Evolutionary conservation across 2,888 invertebrate species (phyloP).

Genomic region (Himalopsyche kuldschensis): DNA sequence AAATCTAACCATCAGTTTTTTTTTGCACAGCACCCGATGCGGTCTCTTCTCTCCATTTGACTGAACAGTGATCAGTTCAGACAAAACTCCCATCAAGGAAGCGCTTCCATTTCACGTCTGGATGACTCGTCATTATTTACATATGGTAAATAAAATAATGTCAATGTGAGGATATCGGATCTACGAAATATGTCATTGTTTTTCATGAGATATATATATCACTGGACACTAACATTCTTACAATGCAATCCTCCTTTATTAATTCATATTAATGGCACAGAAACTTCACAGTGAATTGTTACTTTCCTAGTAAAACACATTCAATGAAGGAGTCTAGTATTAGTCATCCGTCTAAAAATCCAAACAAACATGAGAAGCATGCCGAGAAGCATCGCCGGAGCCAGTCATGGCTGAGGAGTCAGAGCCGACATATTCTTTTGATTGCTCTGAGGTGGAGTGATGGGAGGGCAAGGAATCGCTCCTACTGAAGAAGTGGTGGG

Average conservation of each 20-base stretch:
- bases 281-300: not conserved
- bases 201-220: not conserved
- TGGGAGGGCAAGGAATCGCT: not conserved
- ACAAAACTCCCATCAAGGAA: not conserved
- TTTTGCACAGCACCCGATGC: not conserved
- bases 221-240: not conserved
- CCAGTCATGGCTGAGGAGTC: constrained; percentile 24
- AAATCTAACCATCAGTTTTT: not conserved
- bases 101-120: not conserved
- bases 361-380: constrained; percentile 15
- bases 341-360: constrained; percentile 9
- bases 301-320: not conserved
- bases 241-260: not conserved
- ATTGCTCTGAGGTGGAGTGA: constrained; percentile 28
- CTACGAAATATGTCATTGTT: not conserved
- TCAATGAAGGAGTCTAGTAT: not conserved
- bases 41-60: not conserved
- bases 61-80: not conserved
- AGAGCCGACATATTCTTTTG: constrained; percentile 13
- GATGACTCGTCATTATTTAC: not conserved
- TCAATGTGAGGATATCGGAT: too few relatives aligned
- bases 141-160: not conserved
- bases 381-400: constrained; percentile 9
- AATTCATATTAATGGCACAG: not conserved
- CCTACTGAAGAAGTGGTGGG: constrained; percentile 10